A percentile compares a stretch with the other conserved stretches of the same genome.
These are phyloP conservation scores for Syngnathus rostellatus DNA, from an alignment of 2,797 vertebrate genomes.

Conservation along the genomic window DNA sequence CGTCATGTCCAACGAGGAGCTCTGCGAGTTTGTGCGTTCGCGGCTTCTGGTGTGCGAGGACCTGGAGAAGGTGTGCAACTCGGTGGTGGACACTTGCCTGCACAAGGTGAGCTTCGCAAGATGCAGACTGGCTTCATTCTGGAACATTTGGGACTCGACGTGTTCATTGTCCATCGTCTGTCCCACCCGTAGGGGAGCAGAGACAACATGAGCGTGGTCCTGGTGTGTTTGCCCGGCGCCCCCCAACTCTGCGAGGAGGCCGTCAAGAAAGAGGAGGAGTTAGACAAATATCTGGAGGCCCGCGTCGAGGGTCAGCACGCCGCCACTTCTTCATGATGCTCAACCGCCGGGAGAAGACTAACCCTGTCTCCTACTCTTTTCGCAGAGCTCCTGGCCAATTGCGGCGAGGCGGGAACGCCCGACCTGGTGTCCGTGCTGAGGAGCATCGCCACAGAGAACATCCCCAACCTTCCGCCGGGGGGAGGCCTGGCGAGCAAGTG, in stretches of 20 bases:
- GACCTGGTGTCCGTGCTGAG: constrained; percentile 95
- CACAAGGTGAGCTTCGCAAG: constrained; percentile 80
- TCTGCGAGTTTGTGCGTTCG: constrained; percentile 94
- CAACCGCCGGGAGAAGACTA: neutral
- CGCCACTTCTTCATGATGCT: neutral
- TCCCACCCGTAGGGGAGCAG: constrained; percentile 82
- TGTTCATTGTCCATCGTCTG: constrained; percentile 18
- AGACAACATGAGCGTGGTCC: constrained; percentile 99
- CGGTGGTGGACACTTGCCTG: constrained; percentile 98
- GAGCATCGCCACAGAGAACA: constrained; percentile 89
- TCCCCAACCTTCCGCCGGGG: constrained; percentile 95
- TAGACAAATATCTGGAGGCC: constrained; percentile 95
- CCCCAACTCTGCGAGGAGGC: constrained; percentile 95
- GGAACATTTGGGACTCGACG: constrained; percentile 14
- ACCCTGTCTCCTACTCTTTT: constrained; percentile 5
- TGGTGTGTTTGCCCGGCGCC: constrained; percentile 94
- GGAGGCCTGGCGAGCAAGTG: constrained; percentile 99
- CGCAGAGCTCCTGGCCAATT: constrained; percentile 87
- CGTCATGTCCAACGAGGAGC: constrained; percentile 99
- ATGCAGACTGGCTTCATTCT: neutral
- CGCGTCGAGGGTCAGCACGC: constrained; percentile 85
- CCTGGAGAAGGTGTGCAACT: constrained; percentile 97
- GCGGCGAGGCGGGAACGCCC: constrained; percentile 86
- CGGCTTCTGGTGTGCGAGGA: constrained; percentile 92
- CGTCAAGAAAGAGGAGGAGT: constrained; percentile 87